These are phyloP conservation scores for Capitella teleta DNA, from an alignment of 1,140 invertebrate species.

Conservation along the genomic window DNA sequence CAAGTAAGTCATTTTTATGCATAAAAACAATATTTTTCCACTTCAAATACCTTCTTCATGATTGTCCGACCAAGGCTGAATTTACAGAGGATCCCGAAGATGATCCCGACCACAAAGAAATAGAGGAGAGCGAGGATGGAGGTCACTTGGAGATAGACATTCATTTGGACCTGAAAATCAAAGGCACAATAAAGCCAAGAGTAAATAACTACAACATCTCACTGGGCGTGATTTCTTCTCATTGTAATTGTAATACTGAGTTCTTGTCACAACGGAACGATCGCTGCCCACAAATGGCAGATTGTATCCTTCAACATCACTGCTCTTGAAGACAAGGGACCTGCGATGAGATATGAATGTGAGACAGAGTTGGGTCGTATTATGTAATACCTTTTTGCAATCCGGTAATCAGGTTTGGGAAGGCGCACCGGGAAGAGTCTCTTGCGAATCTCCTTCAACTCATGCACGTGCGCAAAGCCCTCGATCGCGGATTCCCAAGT, in stretches of 20 bases:
- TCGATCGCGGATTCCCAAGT: slow-evolving; percentile 73
- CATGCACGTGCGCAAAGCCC: slow-evolving; percentile 52
- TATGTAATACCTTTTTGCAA: not conserved
- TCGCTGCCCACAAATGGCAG: slow-evolving; percentile 69
- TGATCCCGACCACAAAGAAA: slow-evolving; percentile 46
- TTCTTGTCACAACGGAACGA: slow-evolving; percentile 60
- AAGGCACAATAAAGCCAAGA: not conserved
- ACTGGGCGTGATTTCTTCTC: slow-evolving; percentile 57
- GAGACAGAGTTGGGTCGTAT: too few species aligned
- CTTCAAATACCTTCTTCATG: slow-evolving; percentile 50
- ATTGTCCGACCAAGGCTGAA: slow-evolving; percentile 53
- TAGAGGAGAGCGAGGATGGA: slow-evolving; percentile 38
- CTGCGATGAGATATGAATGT: slow-evolving; percentile 47
- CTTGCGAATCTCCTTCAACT: slow-evolving; percentile 26
- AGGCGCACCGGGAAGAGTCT: not conserved
- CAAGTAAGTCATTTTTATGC: too few species aligned
- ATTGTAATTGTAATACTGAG: slow-evolving; percentile 62
- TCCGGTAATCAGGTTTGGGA: not conserved
- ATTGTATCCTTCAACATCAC: slow-evolving; percentile 56
- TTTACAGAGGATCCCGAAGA: slow-evolving; percentile 57
- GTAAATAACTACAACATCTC: slow-evolving; percentile 7
- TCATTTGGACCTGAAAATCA: slow-evolving; percentile 32
- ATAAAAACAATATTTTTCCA: too few species aligned
- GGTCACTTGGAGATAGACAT: slow-evolving; percentile 34
- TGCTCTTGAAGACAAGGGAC: slow-evolving; percentile 50